Conservation (phyloP, 2,888 invertebrate genomes). For the Crematogaster levior region DNA sequence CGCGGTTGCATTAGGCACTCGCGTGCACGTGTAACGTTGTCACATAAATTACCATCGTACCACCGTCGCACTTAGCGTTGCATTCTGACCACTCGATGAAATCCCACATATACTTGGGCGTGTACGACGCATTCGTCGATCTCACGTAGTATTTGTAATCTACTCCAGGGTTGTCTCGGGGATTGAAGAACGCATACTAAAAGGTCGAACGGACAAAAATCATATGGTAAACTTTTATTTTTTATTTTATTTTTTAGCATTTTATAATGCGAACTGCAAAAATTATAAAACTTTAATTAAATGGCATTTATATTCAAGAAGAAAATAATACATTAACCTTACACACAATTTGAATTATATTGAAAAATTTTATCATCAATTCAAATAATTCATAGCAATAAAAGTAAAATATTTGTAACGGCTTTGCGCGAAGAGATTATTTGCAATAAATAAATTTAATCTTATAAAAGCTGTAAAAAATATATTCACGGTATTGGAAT, state of each 20-base stretch:
- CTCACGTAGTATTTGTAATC: constrained; percentile 92
- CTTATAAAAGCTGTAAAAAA: neutral
- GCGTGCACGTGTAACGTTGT: constrained; percentile 18
- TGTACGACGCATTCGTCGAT: constrained; percentile 87
- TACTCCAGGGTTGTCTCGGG: constrained; percentile 91
- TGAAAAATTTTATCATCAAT: neutral
- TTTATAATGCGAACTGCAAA: neutral
- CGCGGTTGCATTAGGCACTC: constrained; percentile 26
- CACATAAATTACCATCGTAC: constrained; percentile 86
- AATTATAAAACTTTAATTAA: neutral
- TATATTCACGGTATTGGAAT: neutral
- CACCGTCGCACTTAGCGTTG: constrained; percentile 91
- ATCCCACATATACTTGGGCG: constrained; percentile 90
- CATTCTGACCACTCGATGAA: constrained; percentile 93
- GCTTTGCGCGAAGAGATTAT: neutral
- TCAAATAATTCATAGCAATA: neutral
- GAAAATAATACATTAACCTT: neutral
- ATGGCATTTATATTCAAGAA: neutral
- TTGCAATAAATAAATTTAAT: constrained; percentile 18
- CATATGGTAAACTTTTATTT: neutral
- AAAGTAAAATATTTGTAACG: neutral
- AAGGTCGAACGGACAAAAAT: neutral
- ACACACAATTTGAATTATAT: neutral
- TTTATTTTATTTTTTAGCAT: neutral
- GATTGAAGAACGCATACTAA: constrained; percentile 75